Percentiles rank a stretch among this genome's conserved stretches.
phyloP scores from a whole-genome alignment of 2,797 vertebrate genomes.

The Perodicticus potto region DNA sequence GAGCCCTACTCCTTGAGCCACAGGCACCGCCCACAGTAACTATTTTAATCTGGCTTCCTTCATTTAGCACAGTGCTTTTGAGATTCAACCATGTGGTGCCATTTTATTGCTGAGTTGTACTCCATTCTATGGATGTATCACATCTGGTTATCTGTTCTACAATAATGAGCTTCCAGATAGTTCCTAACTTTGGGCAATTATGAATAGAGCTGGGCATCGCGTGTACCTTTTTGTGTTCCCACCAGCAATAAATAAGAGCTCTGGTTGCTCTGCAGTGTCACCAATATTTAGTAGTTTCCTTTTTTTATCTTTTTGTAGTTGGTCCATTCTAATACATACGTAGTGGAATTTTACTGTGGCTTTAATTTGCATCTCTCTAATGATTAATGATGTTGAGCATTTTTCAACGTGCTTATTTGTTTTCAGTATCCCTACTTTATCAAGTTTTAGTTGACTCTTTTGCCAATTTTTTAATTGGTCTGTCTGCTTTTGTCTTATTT shows the following conservation, averaged over 20 bases:
- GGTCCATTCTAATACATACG: background rate
- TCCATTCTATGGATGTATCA: background rate
- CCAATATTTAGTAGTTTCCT: background rate
- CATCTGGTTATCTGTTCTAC: background rate
- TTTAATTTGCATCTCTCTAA: constrained; percentile 31
- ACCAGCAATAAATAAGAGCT: background rate
- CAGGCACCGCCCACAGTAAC: too few species aligned
- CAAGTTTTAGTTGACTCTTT: constrained; percentile 20
- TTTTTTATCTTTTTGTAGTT: background rate
- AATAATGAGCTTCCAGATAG: background rate
- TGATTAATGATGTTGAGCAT: background rate
- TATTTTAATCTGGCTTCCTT: background rate
- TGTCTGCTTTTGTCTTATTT: constrained; percentile 30
- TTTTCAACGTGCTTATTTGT: background rate
- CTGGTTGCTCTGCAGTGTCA: background rate
- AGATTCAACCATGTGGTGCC: background rate
- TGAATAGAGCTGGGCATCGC: background rate
- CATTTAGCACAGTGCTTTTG: background rate
- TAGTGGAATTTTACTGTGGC: background rate
- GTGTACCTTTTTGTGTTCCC: background rate
- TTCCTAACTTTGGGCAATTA: background rate
- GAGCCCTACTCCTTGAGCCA: too few species aligned
- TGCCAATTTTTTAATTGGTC: background rate
- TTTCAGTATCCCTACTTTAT: background rate
- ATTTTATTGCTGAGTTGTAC: constrained; percentile 1